Evolutionary conservation across 2,113 vertebrate species (phyloP).

Genomic region (Eleginops maclovinus): DNA sequence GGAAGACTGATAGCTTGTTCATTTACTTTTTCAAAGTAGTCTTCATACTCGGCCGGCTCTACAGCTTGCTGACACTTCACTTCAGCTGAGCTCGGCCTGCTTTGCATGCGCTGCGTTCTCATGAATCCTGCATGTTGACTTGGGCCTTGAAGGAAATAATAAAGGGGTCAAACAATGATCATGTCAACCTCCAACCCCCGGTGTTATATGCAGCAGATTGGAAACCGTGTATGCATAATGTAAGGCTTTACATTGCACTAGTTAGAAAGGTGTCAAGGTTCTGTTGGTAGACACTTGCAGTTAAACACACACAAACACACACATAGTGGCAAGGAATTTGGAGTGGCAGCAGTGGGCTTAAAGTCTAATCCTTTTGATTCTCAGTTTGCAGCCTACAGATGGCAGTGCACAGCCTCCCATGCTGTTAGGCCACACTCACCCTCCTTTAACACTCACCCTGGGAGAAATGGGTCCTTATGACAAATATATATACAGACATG

Average conservation of each 20-base stretch:
- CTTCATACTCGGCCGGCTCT: constrained; percentile 20
- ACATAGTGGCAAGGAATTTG: constrained; percentile 5
- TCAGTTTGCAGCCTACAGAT: constrained; percentile 59
- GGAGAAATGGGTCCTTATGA: constrained; percentile 10
- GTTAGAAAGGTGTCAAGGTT: constrained; percentile 23
- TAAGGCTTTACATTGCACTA: constrained; percentile 16
- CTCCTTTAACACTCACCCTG: not conserved
- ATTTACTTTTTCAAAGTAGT: constrained; percentile 39
- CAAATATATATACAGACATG: constrained; percentile 5
- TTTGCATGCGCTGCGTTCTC: constrained; percentile 36
- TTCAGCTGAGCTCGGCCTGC: constrained; percentile 34
- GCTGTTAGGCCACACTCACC: constrained; percentile 17
- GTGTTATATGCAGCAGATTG: constrained; percentile 30
- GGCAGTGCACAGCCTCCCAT: constrained; percentile 37
- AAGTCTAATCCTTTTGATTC: constrained; percentile 65
- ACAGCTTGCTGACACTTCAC: constrained; percentile 46
- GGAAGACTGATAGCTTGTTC: constrained; percentile 31
- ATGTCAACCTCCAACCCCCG: constrained; percentile 37
- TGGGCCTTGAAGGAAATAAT: constrained; percentile 42
- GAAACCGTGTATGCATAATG: constrained; percentile 36
- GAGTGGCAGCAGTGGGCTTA: constrained; percentile 52
- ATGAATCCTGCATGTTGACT: constrained; percentile 45
- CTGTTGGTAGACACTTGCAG: constrained; percentile 2
- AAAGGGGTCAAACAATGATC: constrained; percentile 41
- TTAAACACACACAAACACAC: not conserved